Evolutionary conservation across 1,140 invertebrate species (phyloP).

Genomic region (Aphelinus atriplicis): DNA sequence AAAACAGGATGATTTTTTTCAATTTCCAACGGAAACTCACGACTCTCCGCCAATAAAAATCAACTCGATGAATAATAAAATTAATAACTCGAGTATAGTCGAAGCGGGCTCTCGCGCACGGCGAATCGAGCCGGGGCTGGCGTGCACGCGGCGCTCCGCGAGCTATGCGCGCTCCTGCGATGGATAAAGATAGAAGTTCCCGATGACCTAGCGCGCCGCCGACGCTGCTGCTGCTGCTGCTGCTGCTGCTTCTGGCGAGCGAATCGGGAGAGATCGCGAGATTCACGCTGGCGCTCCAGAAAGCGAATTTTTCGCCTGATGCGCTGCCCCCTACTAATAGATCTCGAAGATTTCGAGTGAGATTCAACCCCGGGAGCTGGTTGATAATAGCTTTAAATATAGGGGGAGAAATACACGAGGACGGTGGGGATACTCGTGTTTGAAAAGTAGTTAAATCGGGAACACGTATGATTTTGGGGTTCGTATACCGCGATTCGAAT

Average conservation of each 20-base stretch:
- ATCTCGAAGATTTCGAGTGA: not conserved
- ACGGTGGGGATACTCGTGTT: too few relatives aligned
- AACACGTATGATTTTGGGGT: too few relatives aligned
- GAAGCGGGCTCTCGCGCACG: too few relatives aligned
- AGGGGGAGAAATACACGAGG: too few relatives aligned
- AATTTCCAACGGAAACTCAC: too few relatives aligned
- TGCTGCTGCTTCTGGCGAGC: not conserved
- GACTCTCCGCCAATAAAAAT: too few relatives aligned
- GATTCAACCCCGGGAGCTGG: not conserved
- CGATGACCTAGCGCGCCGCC: constrained; percentile 33
- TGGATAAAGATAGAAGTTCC: constrained; percentile 41
- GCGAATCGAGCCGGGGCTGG: not conserved
- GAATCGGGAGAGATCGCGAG: constrained; percentile 11
- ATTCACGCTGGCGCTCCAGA: constrained; percentile 8
- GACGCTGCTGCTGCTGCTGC: not conserved
- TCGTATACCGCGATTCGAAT: too few relatives aligned
- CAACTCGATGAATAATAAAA: too few relatives aligned
- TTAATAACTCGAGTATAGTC: too few relatives aligned
- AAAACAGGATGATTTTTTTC: too few relatives aligned
- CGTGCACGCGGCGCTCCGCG: not conserved
- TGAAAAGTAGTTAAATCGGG: too few relatives aligned
- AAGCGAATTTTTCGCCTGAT: constrained; percentile 14
- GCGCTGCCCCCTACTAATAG: constrained; percentile 5
- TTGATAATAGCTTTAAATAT: not conserved
- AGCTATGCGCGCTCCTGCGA: constrained; percentile 17